These are phyloP conservation scores for Limulus polyphemus DNA, from an alignment of 2,888 invertebrate species.

Conservation along the genomic window DNA sequence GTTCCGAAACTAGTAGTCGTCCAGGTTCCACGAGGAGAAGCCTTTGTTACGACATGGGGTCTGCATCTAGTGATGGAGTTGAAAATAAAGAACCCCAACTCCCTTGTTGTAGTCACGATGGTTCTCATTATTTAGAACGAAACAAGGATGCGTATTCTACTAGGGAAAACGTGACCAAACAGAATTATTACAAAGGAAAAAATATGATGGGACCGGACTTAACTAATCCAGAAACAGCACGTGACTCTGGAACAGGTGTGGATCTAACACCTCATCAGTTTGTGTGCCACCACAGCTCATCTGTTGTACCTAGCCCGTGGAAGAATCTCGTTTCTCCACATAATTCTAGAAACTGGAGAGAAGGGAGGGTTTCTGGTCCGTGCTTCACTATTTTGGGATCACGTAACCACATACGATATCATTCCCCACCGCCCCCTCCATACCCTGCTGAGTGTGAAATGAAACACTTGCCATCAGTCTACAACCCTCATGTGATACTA, in stretches of 20 bases:
- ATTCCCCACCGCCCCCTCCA: conserved; percentile 15
- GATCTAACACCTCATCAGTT: background rate
- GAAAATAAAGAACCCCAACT: conserved; percentile 10
- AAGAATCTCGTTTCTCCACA: conserved; percentile 5
- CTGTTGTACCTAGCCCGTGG: background rate
- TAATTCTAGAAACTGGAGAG: conserved; percentile 3
- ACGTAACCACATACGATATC: conserved; percentile 1
- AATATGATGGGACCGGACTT: conserved; percentile 22
- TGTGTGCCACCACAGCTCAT: conserved; percentile 5
- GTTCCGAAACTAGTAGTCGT: conserved; percentile 19
- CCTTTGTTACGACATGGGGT: conserved; percentile 14
- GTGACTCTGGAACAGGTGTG: conserved; percentile 9
- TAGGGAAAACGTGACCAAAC: conserved; percentile 21
- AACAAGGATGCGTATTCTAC: conserved; percentile 23
- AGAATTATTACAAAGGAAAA: conserved; percentile 23
- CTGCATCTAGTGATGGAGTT: conserved; percentile 14
- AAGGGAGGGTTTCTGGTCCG: background rate
- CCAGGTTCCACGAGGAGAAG: conserved; percentile 16
- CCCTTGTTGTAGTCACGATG: conserved; percentile 9
- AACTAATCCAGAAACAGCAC: conserved; percentile 15
- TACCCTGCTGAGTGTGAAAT: conserved; percentile 3
- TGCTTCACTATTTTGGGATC: background rate
- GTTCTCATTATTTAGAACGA: conserved; percentile 21
- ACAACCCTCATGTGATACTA: conserved; percentile 17
- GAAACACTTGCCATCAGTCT: conserved; percentile 11